Evolutionary conservation across 2,888 invertebrate genomes (phyloP).

Genomic region (Trichogramma evanescens): DNA sequence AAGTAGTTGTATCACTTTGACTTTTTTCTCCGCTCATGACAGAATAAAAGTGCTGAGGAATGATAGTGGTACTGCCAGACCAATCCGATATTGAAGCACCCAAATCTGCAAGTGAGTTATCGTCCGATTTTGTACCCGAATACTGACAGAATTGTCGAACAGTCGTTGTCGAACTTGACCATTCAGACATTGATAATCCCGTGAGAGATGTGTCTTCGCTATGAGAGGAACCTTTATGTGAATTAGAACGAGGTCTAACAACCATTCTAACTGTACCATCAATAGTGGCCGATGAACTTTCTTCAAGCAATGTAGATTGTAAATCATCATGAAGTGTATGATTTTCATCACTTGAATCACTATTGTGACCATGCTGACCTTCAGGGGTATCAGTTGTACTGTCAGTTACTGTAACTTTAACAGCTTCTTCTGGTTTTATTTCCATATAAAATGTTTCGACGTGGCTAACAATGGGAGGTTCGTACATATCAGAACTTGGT

Average conservation of each 20-base stretch:
- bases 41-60: slow-evolving; percentile 52
- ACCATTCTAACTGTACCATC: slow-evolving; percentile 78
- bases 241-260: slow-evolving; percentile 69
- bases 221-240: slow-evolving; percentile 69
- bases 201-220: slow-evolving; percentile 77
- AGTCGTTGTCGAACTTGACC: slow-evolving; percentile 82
- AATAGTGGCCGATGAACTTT: slow-evolving; percentile 56
- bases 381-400: slow-evolving; percentile 57
- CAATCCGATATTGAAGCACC: slow-evolving; percentile 78
- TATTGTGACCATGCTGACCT: slow-evolving; percentile 48
- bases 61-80: slow-evolving; percentile 72
- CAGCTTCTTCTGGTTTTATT: slow-evolving; percentile 70
- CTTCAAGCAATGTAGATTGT: slow-evolving; percentile 41
- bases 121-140: slow-evolving; percentile 72
- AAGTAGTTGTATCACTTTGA: slow-evolving; percentile 43
- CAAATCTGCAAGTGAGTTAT: slow-evolving; percentile 65
- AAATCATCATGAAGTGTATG: slow-evolving; percentile 61
- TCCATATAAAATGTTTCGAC: slow-evolving; percentile 74
- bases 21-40: slow-evolving; percentile 37
- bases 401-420: slow-evolving; percentile 67
- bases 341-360: slow-evolving; percentile 62
- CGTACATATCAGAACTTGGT: slow-evolving; percentile 63
- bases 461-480: slow-evolving; percentile 67
- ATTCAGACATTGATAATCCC: slow-evolving; percentile 77
- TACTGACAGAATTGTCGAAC: slow-evolving; percentile 62